A percentile compares a stretch with the other conserved stretches of the same genome.
Conservation (phyloP, 2,888 invertebrate genomes). For the Tinea pellionella region DNA sequence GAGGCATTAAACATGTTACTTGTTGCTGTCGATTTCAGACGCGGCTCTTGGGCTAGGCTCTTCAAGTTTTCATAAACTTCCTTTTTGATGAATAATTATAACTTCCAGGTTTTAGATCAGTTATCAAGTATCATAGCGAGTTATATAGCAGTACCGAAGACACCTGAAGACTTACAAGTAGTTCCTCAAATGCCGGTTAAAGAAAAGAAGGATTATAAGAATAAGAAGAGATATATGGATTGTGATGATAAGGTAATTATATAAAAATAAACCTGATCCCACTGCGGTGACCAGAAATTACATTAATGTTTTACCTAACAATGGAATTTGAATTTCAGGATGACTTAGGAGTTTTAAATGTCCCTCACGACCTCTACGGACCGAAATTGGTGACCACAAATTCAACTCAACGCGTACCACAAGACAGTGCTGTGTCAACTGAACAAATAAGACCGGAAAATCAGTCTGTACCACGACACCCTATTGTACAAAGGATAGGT, state of each 20-base stretch:
- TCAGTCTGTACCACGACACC: background rate
- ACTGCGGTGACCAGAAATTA: no score
- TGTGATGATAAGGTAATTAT: background rate
- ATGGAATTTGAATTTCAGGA: slow-evolving; percentile 39
- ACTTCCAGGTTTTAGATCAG: slow-evolving; percentile 62
- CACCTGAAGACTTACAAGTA: slow-evolving; percentile 64
- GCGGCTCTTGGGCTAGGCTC: no score
- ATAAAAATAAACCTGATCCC: no score
- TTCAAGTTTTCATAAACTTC: no score
- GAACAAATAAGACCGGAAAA: background rate
- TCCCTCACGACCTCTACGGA: slow-evolving; percentile 25
- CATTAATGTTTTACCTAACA: no score
- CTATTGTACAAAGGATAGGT: slow-evolving; percentile 66
- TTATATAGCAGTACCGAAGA: slow-evolving; percentile 54
- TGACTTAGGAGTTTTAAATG: slow-evolving; percentile 55
- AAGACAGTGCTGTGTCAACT: background rate
- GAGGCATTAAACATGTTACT: no score
- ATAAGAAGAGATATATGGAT: slow-evolving; percentile 10
- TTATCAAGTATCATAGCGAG: slow-evolving; percentile 67
- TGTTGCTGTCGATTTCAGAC: no score
- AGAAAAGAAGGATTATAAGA: slow-evolving; percentile 30
- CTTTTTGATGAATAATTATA: no score
- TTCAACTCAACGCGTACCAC: background rate
- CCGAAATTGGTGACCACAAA: background rate
- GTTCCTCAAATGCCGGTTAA: slow-evolving; percentile 65